phyloP scores from a whole-genome alignment of 2,888 invertebrate species.

The Chironomus tentans region DNA sequence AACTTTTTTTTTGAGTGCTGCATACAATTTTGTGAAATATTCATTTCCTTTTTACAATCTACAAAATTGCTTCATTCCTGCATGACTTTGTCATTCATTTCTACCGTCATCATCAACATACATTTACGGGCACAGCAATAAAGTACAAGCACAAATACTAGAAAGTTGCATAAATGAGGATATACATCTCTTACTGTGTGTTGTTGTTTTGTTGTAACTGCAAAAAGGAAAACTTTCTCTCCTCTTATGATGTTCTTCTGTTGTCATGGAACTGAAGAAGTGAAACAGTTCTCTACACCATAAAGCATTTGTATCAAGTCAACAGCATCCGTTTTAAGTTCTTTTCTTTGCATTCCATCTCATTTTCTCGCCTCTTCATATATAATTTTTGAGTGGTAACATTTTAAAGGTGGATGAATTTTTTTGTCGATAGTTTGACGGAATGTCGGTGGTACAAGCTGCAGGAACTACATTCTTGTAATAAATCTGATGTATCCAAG shows the following conservation, averaged over 20 bases:
- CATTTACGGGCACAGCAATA: background rate
- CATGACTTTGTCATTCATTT: slow-evolving; percentile 9
- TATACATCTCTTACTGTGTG: background rate
- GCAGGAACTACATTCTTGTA: too few species aligned
- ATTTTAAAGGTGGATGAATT: too few species aligned
- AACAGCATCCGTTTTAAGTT: background rate
- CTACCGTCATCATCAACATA: background rate
- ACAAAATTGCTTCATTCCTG: slow-evolving; percentile 5
- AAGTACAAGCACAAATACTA: background rate
- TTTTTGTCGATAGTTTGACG: too few species aligned
- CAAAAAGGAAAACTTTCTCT: background rate
- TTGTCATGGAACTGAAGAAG: too few species aligned
- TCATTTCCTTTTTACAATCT: background rate
- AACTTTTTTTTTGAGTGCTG: background rate
- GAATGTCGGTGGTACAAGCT: too few species aligned
- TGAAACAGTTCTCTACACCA: too few species aligned
- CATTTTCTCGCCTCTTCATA: background rate
- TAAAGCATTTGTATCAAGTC: background rate
- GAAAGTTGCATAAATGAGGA: background rate
- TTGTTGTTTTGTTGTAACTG: background rate
- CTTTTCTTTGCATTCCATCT: background rate
- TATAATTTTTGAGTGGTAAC: background rate
- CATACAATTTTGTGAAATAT: background rate
- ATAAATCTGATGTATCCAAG: too few species aligned
- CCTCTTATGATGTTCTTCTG: too few species aligned